Conservation (phyloP, 2,888 invertebrate species). For the Caenorhabditis panamensis region DNA sequence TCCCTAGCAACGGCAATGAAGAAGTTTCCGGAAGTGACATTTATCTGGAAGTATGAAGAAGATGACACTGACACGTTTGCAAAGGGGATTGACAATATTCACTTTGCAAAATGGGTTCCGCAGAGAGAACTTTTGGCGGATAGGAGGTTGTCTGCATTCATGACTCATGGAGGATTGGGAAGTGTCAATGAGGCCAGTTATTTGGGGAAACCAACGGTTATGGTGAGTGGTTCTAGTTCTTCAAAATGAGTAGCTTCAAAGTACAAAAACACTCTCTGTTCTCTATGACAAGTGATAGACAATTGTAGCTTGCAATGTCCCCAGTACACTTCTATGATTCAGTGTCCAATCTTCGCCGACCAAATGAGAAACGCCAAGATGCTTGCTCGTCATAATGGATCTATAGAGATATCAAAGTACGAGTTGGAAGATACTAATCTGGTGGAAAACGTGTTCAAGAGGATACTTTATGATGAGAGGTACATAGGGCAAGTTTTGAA, state of each 20-base stretch:
- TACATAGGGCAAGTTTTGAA: neutral
- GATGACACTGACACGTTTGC: slow-evolving; percentile 48
- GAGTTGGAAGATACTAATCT: slow-evolving; percentile 26
- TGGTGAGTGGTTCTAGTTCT: slow-evolving; percentile 18
- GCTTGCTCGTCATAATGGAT: slow-evolving; percentile 53
- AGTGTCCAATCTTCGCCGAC: slow-evolving; percentile 63
- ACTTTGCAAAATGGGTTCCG: slow-evolving; percentile 71
- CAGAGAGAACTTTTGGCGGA: slow-evolving; percentile 69
- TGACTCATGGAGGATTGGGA: slow-evolving; percentile 60
- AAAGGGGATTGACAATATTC: slow-evolving; percentile 60
- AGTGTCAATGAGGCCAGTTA: slow-evolving; percentile 58
- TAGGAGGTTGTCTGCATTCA: slow-evolving; percentile 45
- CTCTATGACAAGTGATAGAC: no score
- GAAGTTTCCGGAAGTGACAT: slow-evolving; percentile 63
- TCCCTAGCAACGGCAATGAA: slow-evolving; percentile 36
- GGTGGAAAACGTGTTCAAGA: slow-evolving; percentile 19
- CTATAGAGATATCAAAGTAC: slow-evolving; percentile 57
- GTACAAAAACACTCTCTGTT: no score
- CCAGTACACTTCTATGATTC: no score
- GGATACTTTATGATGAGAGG: slow-evolving; percentile 54
- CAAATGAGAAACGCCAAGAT: slow-evolving; percentile 65
- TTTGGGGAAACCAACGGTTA: slow-evolving; percentile 46
- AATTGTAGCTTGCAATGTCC: neutral
- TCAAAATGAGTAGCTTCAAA: no score
- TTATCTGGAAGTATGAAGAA: slow-evolving; percentile 71